These are phyloP conservation scores for Tryphoninae sp. DNA, from an alignment of 2,888 invertebrate species.

Conservation along the genomic window DNA sequence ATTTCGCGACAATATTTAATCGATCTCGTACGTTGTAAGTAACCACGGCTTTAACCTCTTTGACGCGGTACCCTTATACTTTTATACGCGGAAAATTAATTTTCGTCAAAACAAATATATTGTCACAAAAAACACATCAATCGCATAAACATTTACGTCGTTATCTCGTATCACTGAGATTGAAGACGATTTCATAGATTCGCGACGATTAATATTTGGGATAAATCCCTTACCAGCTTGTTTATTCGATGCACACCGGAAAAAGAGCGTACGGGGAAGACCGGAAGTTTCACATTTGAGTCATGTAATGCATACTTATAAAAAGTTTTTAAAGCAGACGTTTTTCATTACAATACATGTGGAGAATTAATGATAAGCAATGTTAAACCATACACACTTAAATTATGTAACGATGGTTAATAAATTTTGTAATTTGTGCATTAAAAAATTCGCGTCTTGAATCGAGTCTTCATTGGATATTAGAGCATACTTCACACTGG, in stretches of 20 bases:
- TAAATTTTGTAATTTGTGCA: neutral
- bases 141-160: conserved; percentile 21
- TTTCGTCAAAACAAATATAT: conserved; percentile 13
- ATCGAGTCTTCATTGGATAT: conserved; percentile 63
- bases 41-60: conserved; percentile 52
- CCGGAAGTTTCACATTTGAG: conserved; percentile 64
- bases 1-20: neutral
- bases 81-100: neutral
- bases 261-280: conserved; percentile 71
- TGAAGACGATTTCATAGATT: conserved; percentile 61
- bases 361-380: conserved; percentile 14
- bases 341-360: neutral
- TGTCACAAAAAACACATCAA: conserved; percentile 13
- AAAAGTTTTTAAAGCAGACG: neutral
- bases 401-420: neutral
- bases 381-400: neutral
- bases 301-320: neutral
- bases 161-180: conserved; percentile 25
- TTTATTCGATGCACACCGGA: conserved; percentile 71
- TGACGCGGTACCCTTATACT: conserved; percentile 39
- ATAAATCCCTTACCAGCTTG: conserved; percentile 71
- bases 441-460: conserved; percentile 23
- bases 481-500: too few relatives aligned
- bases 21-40: neutral
- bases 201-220: conserved; percentile 65